Conservation (phyloP, 1,140 invertebrate genomes). For the Halyomorpha halys region DNA sequence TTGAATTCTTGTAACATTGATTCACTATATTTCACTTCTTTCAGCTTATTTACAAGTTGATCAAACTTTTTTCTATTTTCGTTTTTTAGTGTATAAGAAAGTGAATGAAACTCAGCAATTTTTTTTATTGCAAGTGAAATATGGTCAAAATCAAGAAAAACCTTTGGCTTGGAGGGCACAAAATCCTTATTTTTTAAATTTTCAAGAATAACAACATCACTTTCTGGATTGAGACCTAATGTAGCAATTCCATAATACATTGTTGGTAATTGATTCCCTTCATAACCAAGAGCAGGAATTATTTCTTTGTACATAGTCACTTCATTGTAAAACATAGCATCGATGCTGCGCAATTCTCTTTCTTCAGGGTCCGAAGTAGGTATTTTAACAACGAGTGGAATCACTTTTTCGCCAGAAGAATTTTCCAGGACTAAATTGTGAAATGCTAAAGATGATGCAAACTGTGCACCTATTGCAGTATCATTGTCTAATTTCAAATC, state of each 20-base stretch:
- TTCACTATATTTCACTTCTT: constrained; percentile 26
- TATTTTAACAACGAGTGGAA: too few species aligned
- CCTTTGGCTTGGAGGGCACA: neutral
- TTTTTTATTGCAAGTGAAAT: constrained; percentile 33
- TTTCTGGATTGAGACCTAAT: constrained; percentile 1
- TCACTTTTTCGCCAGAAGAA: too few species aligned
- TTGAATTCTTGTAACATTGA: neutral
- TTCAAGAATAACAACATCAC: constrained; percentile 34
- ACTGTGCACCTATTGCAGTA: too few species aligned
- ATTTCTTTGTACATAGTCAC: constrained; percentile 5
- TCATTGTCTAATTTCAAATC: too few species aligned
- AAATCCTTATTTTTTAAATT: constrained; percentile 31
- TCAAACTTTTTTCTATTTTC: constrained; percentile 32
- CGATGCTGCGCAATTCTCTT: neutral
- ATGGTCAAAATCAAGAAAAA: constrained; percentile 32
- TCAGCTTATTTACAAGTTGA: constrained; percentile 30
- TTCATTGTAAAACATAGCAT: neutral
- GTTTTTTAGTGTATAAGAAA: constrained; percentile 35
- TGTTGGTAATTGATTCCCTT: constrained; percentile 20
- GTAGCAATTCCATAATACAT: constrained; percentile 26
- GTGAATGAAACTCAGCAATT: constrained; percentile 37
- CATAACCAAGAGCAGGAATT: neutral
- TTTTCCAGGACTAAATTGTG: too few species aligned
- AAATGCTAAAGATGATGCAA: too few species aligned
- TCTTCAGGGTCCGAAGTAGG: too few species aligned